A percentile compares a stretch with the other conserved stretches of the same genome.
Evolutionary conservation across 2,797 vertebrate species (phyloP).

Genomic region (Hafferia zeledoni): DNA sequence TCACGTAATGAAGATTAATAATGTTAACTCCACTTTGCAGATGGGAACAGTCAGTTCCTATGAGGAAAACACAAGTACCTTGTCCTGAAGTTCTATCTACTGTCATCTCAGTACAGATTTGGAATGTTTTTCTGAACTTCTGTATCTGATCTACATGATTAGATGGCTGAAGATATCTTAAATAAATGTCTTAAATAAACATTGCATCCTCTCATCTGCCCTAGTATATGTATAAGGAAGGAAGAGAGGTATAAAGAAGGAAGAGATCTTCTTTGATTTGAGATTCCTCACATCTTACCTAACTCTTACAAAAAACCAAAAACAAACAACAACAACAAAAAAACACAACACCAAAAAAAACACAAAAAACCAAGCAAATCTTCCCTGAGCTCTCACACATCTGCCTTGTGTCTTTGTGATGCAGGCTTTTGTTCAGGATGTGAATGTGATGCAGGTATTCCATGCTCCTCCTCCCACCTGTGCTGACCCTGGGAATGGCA

Average conservation of each 20-base stretch:
- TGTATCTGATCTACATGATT: background rate
- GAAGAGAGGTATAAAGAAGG: background rate
- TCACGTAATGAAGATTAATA: background rate
- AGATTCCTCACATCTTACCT: background rate
- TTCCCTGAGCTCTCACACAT: background rate
- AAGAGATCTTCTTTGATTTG: background rate
- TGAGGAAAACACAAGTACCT: background rate
- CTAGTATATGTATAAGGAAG: background rate
- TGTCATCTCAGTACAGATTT: background rate
- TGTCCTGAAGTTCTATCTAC: background rate
- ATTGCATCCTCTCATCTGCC: background rate
- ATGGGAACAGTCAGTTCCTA: background rate
- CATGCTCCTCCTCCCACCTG: background rate
- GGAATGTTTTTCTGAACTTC: background rate
- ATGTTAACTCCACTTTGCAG: background rate
- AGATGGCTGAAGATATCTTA: background rate
- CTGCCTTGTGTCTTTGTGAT: background rate
- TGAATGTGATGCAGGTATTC: background rate
- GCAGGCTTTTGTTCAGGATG: fast-evolving
- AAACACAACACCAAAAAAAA: no score
- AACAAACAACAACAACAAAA: no score
- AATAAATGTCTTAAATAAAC: background rate
- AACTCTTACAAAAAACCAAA: background rate
- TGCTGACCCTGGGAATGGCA: background rate
- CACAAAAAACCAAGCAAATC: no score